Evolutionary conservation across 1,140 invertebrate species (phyloP).

Genomic region (Pseudomyrmex dendroicus): DNA sequence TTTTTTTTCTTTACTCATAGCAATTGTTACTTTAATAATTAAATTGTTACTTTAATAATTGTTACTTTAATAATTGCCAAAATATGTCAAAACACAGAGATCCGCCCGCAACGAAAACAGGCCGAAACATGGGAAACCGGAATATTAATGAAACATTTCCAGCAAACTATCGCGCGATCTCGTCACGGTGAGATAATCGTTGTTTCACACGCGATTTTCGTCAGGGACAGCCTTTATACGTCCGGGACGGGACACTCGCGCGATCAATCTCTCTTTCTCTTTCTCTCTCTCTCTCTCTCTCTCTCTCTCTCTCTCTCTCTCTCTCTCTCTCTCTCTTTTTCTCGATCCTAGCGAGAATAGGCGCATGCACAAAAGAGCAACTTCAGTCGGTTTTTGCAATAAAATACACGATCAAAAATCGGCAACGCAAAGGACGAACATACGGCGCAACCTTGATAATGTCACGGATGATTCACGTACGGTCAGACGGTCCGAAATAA

Average conservation of each 20-base stretch:
- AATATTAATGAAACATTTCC: not conserved
- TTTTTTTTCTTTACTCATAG: too few relatives aligned
- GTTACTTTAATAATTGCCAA: too few relatives aligned
- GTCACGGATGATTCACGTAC: conserved; percentile 62
- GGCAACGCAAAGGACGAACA: conserved; percentile 44
- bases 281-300: too few relatives aligned
- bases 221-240: conserved; percentile 13
- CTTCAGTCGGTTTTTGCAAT: not conserved
- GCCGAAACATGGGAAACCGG: not conserved
- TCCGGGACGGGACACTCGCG: not conserved
- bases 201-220: not conserved
- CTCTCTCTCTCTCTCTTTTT: not conserved
- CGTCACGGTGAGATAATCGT: not conserved
- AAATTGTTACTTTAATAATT: not conserved
- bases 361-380: not conserved
- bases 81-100: not conserved
- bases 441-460: conserved; percentile 46
- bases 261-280: conserved; percentile 15
- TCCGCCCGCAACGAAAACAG: not conserved
- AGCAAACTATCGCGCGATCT: not conserved
- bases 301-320: too few relatives aligned
- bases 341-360: conserved; percentile 2
- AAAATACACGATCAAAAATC: conserved; percentile 47
- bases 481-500: conserved; percentile 57
- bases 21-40: not conserved